These are phyloP conservation scores for Lepidurus apus DNA, from an alignment of 1,140 invertebrate genomes.

Conservation along the genomic window DNA sequence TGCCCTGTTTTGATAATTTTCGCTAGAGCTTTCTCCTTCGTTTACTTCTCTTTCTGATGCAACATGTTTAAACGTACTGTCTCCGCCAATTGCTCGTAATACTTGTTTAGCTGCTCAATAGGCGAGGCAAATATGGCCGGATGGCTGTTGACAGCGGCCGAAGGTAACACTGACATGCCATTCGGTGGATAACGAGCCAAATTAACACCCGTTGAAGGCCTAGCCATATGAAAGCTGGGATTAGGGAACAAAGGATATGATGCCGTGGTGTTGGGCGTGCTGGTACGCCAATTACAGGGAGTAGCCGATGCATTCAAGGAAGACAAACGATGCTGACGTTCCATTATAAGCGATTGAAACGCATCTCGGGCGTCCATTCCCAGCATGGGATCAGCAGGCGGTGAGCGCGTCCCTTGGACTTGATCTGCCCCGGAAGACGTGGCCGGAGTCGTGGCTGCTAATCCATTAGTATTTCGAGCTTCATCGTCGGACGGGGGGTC, in stretches of 20 bases:
- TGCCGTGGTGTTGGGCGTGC: background rate
- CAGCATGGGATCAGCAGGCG: background rate
- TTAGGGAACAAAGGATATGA: conserved; percentile 9
- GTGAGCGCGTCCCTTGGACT: background rate
- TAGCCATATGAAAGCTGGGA: conserved; percentile 11
- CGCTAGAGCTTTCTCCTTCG: background rate
- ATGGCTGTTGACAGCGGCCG: background rate
- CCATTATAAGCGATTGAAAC: background rate
- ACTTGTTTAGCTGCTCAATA: conserved; percentile 35
- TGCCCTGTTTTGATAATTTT: background rate
- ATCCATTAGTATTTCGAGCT: background rate
- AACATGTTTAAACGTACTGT: conserved; percentile 28
- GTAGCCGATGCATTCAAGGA: background rate
- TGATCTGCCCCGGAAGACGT: background rate
- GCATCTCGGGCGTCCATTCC: background rate
- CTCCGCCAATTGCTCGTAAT: conserved; percentile 35
- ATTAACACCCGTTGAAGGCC: background rate
- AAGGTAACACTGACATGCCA: background rate
- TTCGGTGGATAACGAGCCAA: background rate
- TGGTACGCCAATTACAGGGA: background rate
- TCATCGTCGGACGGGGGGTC: background rate
- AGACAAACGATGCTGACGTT: conserved; percentile 13
- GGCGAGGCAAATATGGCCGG: conserved; percentile 31
- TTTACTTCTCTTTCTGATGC: conserved; percentile 26
- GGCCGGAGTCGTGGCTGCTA: background rate